A percentile compares a stretch with the other conserved stretches of the same genome.
Evolutionary conservation across 1,140 invertebrate species (phyloP).

Genomic region (Brachionus paranguensis): DNA sequence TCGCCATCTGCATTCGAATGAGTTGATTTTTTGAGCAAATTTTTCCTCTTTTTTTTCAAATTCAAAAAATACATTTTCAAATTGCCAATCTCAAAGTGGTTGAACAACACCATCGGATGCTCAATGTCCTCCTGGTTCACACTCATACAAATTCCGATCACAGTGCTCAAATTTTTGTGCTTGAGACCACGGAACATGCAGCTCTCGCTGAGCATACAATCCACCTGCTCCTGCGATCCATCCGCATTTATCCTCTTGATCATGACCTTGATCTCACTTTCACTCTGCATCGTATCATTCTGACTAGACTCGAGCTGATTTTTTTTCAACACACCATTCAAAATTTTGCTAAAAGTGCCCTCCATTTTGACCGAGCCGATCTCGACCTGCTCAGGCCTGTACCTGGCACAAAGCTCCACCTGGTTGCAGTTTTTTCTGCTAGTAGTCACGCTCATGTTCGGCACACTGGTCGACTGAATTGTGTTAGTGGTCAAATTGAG

Average conservation of each 20-base stretch:
- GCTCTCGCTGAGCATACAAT: constrained; percentile 9
- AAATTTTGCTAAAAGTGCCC: background rate
- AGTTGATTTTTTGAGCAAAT: background rate
- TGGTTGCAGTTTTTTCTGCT: background rate
- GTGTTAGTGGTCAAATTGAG: constrained; percentile 34
- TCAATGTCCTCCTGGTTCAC: background rate
- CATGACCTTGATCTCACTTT: background rate
- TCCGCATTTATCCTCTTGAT: background rate
- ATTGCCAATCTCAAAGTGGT: constrained; percentile 37
- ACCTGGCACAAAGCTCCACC: background rate
- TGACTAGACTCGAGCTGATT: background rate
- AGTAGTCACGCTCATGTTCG: background rate
- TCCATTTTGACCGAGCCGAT: constrained; percentile 18
- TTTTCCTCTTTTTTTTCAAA: constrained; percentile 20
- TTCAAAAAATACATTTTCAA: constrained; percentile 10
- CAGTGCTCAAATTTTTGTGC: constrained; percentile 22
- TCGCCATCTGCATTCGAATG: background rate
- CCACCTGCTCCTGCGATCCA: background rate
- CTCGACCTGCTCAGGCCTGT: background rate
- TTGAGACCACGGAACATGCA: constrained; percentile 14
- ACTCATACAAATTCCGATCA: constrained; percentile 3
- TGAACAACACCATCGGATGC: background rate
- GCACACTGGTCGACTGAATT: background rate
- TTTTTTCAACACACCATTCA: background rate
- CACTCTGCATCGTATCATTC: background rate